These are phyloP conservation scores for Pygocentrus nattereri DNA, from an alignment of 2,797 vertebrate genomes.

Conservation along the genomic window DNA sequence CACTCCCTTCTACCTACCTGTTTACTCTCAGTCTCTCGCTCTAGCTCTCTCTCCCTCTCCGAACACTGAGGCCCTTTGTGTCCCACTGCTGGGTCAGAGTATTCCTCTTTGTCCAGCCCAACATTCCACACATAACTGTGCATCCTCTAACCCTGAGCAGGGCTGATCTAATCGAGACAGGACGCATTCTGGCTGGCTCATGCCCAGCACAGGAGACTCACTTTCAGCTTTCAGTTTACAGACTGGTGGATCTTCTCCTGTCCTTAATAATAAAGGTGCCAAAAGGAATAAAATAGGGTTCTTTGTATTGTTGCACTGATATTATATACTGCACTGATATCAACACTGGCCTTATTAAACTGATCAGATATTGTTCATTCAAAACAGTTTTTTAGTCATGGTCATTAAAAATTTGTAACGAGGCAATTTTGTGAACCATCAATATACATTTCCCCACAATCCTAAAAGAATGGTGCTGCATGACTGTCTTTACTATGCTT, in stretches of 20 bases:
- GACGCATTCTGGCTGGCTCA: slow-evolving; percentile 23
- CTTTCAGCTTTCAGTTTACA: background rate
- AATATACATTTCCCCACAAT: too few species aligned
- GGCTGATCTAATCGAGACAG: slow-evolving; percentile 51
- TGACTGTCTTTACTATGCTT: too few species aligned
- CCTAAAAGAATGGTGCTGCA: too few species aligned
- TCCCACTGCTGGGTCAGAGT: slow-evolving; percentile 61
- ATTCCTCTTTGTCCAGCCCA: slow-evolving; percentile 73
- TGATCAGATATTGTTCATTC: too few species aligned
- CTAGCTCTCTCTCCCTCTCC: slow-evolving; percentile 32
- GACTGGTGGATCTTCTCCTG: background rate
- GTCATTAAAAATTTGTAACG: too few species aligned
- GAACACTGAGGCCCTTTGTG: slow-evolving; percentile 77
- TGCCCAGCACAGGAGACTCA: background rate
- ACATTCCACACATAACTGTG: slow-evolving; percentile 78
- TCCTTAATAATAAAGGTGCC: background rate
- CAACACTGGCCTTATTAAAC: background rate
- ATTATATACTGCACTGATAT: background rate
- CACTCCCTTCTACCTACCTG: slow-evolving; percentile 41
- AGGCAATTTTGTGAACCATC: too few species aligned
- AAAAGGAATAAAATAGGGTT: too few species aligned
- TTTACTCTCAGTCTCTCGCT: slow-evolving; percentile 22
- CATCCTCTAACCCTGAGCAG: slow-evolving; percentile 58
- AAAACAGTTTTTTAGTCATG: too few species aligned
- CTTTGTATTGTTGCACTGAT: background rate